These are phyloP conservation scores for Bryconaethiops microstoma DNA, from an alignment of 2,797 vertebrate species.

Conservation along the genomic window DNA sequence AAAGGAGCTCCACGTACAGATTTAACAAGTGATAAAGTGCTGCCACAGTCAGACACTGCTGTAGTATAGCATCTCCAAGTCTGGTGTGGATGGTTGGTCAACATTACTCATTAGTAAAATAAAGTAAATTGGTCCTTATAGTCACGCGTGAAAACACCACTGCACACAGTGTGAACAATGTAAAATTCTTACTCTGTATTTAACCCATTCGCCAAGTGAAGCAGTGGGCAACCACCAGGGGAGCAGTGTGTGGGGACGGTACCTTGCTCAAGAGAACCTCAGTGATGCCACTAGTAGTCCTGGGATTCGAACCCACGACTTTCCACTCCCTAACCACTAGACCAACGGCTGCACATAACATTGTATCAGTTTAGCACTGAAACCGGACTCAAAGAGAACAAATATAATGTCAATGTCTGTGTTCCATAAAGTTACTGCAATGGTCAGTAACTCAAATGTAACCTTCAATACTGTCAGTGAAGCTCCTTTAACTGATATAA, in stretches of 20 bases:
- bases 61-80: neutral
- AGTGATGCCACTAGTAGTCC: no score
- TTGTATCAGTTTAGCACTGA: neutral
- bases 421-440: neutral
- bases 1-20: neutral
- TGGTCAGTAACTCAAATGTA: neutral
- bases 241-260: no score
- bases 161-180: no score
- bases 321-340: no score
- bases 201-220: no score
- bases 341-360: neutral
- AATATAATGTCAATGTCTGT: no score
- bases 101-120: neutral
- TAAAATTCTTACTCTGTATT: no score
- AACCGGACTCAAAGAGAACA: neutral
- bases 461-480: neutral
- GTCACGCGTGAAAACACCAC: no score
- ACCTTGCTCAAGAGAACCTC: no score
- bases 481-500: neutral
- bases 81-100: neutral
- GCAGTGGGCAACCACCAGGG: no score
- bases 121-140: neutral
- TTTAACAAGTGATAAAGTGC: neutral
- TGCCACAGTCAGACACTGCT: neutral
- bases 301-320: no score